Percentiles rank a stretch among this genome's conserved stretches.
Evolutionary conservation across 2,888 invertebrate species (phyloP).

Genomic region (Hypolimnas misippus): DNA sequence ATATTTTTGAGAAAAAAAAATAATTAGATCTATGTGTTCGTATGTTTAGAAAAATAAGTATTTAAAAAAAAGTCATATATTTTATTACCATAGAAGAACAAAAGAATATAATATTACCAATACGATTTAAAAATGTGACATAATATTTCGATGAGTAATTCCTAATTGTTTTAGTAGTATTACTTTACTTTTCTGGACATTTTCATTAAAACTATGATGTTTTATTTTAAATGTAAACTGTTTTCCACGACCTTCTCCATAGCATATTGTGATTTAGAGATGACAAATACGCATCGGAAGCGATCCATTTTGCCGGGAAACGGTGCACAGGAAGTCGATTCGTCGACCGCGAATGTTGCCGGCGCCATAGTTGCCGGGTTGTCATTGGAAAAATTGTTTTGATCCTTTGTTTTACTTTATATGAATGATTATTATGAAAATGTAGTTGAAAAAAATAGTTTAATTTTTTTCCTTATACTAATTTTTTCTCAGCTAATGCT

Average conservation of each 20-base stretch:
- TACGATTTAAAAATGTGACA: too few species aligned
- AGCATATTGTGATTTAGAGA: slow-evolving; percentile 61
- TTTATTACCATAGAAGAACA: too few species aligned
- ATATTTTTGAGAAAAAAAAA: background rate
- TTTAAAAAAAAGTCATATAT: too few species aligned
- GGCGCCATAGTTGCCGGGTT: slow-evolving; percentile 69
- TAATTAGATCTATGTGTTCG: too few species aligned
- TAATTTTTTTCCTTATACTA: background rate
- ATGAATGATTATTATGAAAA: slow-evolving; percentile 6
- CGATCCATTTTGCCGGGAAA: slow-evolving; percentile 83
- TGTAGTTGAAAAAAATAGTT: background rate
- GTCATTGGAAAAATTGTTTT: slow-evolving; percentile 40
- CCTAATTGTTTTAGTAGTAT: too few species aligned
- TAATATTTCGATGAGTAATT: too few species aligned
- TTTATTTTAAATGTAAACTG: background rate
- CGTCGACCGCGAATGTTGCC: slow-evolving; percentile 79
- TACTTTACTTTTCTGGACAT: background rate
- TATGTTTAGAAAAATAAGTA: too few species aligned
- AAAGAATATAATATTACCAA: too few species aligned
- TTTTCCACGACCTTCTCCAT: slow-evolving; percentile 48
- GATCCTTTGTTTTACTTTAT: slow-evolving; percentile 31
- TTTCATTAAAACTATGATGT: background rate
- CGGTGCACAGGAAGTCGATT: slow-evolving; percentile 79
- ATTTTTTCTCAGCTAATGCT: too few species aligned
- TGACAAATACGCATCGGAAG: slow-evolving; percentile 82